A percentile compares a stretch with the other conserved stretches of the same genome.
Conservation (phyloP, 92 coral and sea anemone species). For the Epizoanthus ramosus region DNA sequence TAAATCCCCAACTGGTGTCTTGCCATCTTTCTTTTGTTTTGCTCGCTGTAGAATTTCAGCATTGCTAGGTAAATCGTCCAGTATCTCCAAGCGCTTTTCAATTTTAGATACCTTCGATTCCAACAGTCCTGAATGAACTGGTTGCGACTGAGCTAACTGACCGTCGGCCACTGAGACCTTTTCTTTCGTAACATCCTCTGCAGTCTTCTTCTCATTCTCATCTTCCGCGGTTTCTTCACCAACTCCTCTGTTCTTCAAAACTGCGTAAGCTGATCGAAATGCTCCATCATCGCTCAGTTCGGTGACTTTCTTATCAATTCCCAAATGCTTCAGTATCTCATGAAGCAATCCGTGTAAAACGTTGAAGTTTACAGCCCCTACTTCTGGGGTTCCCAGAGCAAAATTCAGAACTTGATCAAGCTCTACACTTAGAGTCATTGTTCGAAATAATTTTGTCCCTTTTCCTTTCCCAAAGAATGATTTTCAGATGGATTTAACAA, state of each 20-base stretch:
- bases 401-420: constrained; percentile 81
- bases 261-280: constrained; percentile 76
- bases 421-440: constrained; percentile 84
- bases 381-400: constrained; percentile 93
- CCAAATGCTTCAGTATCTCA: constrained; percentile 88
- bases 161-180: neutral
- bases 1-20: constrained; percentile 92
- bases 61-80: constrained; percentile 93
- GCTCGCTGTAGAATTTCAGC: constrained; percentile 86
- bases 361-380: constrained; percentile 95
- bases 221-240: constrained; percentile 24
- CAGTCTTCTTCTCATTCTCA: constrained; percentile 41
- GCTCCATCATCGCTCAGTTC: constrained; percentile 79
- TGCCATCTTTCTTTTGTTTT: constrained; percentile 72
- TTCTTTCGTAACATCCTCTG: constrained; percentile 24
- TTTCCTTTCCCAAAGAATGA: neutral
- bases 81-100: constrained; percentile 74
- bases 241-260: constrained; percentile 56
- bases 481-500: neutral
- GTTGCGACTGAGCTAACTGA: constrained; percentile 10
- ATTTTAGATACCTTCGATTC: constrained; percentile 78
- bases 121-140: constrained; percentile 59
- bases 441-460: neutral
- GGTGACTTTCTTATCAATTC: constrained; percentile 81
- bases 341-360: constrained; percentile 90